phyloP scores from a whole-genome alignment of 2,888 invertebrate genomes.

The Drosophila limbata region DNA sequence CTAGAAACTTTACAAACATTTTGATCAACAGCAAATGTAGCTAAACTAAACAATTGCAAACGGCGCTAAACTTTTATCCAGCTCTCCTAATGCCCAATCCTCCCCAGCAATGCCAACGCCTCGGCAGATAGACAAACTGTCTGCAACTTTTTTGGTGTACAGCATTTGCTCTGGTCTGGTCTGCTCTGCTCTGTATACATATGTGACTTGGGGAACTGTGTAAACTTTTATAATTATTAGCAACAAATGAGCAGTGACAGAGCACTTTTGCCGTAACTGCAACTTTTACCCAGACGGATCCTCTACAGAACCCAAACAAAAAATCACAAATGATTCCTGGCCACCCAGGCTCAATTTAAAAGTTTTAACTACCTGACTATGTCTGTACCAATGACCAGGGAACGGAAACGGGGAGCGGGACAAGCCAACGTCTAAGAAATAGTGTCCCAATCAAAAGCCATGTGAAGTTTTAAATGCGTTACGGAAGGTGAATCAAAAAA shows the following conservation, averaged over 20 bases:
- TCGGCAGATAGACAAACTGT: slow-evolving; percentile 42
- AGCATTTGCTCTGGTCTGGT: slow-evolving; percentile 5
- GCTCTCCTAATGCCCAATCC: not conserved
- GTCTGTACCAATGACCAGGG: slow-evolving; percentile 20
- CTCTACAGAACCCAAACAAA: slow-evolving; percentile 27
- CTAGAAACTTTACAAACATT: slow-evolving; percentile 57
- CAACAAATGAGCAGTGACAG: slow-evolving; percentile 81
- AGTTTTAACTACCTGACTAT: slow-evolving; percentile 78
- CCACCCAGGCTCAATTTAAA: slow-evolving; percentile 70
- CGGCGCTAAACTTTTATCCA: slow-evolving; percentile 56
- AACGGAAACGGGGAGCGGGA: slow-evolving; percentile 3
- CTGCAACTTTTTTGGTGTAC: slow-evolving; percentile 45
- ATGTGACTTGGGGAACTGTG: slow-evolving; percentile 64
- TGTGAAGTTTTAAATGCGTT: slow-evolving; percentile 34
- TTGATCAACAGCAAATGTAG: slow-evolving; percentile 62
- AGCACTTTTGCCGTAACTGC: slow-evolving; percentile 64
- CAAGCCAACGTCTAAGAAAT: slow-evolving; percentile 44
- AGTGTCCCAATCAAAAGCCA: slow-evolving; percentile 60
- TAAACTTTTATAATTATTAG: slow-evolving; percentile 81
- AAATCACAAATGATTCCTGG: slow-evolving; percentile 69
- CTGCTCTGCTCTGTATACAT: slow-evolving; percentile 14
- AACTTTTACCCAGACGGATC: slow-evolving; percentile 58
- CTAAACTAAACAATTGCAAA: slow-evolving; percentile 65
- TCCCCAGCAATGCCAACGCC: slow-evolving; percentile 2
- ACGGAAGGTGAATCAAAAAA: slow-evolving; percentile 16